Conservation (phyloP, 1,140 invertebrate genomes). For the Drosophila ananassae region DNA sequence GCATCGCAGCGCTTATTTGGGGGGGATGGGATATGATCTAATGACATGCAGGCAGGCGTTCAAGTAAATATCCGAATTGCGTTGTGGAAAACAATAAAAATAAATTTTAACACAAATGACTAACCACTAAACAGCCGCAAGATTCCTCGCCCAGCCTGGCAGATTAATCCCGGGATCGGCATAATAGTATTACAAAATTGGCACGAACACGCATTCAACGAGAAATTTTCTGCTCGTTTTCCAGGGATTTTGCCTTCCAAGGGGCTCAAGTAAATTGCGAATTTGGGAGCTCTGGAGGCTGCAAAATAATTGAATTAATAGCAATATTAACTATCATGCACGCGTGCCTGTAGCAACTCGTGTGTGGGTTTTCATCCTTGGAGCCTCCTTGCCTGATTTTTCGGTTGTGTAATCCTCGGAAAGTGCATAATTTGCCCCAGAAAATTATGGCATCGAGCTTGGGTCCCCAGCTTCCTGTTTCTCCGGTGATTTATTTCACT, state of each 20-base stretch:
- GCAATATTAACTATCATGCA: constrained; percentile 44
- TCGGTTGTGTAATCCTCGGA: constrained; percentile 36
- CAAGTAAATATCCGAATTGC: constrained; percentile 5
- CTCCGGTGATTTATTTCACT: constrained; percentile 69
- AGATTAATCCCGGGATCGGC: constrained; percentile 25
- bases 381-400: constrained; percentile 1
- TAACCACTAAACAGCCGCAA: background rate
- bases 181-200: constrained; percentile 34
- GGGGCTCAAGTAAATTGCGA: background rate
- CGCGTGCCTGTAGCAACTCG: constrained; percentile 19
- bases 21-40: constrained; percentile 6
- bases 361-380: constrained; percentile 11
- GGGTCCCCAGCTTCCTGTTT: constrained; percentile 47
- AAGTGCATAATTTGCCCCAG: constrained; percentile 72
- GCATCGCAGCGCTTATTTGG: background rate
- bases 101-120: constrained; percentile 29
- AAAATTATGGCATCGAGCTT: constrained; percentile 53
- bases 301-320: constrained; percentile 31
- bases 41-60: constrained; percentile 7
- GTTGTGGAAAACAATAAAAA: constrained; percentile 23
- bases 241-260: constrained; percentile 5
- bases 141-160: constrained; percentile 4
- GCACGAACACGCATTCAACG: constrained; percentile 2
- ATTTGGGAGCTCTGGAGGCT: constrained; percentile 10
- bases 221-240: constrained; percentile 15